Evolutionary conservation across 2,797 vertebrate species (phyloP).

Genomic region (Sebastes vulpes): DNA sequence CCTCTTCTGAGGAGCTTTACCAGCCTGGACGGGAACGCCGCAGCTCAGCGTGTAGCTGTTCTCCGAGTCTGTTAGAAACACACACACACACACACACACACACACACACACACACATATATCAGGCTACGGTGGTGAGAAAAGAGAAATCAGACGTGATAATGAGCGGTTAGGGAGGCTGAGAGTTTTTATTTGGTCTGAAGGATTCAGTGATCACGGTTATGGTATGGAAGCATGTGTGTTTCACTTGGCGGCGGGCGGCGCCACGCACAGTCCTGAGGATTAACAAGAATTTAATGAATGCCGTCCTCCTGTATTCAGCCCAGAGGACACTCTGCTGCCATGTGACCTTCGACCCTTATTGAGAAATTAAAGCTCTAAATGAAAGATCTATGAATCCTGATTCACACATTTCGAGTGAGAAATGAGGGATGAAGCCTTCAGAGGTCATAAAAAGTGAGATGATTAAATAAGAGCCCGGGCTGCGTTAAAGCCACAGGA

Average conservation of each 20-base stretch:
- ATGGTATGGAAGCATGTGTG: slow-evolving; percentile 9
- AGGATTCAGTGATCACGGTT: background rate
- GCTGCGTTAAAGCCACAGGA: slow-evolving; percentile 63
- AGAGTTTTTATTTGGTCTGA: background rate
- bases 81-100: slow-evolving; percentile 1
- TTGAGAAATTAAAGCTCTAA: slow-evolving; percentile 28
- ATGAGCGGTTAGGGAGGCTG: background rate
- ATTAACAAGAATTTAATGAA: slow-evolving; percentile 36
- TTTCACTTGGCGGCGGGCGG: slow-evolving; percentile 62
- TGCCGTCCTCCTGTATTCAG: slow-evolving; percentile 44
- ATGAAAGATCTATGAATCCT: slow-evolving; percentile 48
- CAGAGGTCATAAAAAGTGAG: slow-evolving; percentile 59
- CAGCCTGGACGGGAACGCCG: slow-evolving; percentile 86
- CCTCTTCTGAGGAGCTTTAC: slow-evolving; percentile 85
- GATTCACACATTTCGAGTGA: slow-evolving; percentile 27
- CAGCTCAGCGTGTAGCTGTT: slow-evolving; percentile 95
- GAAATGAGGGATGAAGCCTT: slow-evolving; percentile 56
- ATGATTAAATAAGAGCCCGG: slow-evolving; percentile 61
- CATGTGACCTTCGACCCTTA: slow-evolving; percentile 23
- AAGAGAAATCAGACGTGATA: background rate
- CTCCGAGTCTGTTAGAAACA: slow-evolving; percentile 88
- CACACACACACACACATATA: background rate
- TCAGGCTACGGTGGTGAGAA: background rate
- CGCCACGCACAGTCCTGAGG: slow-evolving; percentile 13
- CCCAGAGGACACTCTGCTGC: slow-evolving; percentile 19